phyloP scores from a whole-genome alignment of 2,797 vertebrate genomes.

The Neomorphus geoffroyi region DNA sequence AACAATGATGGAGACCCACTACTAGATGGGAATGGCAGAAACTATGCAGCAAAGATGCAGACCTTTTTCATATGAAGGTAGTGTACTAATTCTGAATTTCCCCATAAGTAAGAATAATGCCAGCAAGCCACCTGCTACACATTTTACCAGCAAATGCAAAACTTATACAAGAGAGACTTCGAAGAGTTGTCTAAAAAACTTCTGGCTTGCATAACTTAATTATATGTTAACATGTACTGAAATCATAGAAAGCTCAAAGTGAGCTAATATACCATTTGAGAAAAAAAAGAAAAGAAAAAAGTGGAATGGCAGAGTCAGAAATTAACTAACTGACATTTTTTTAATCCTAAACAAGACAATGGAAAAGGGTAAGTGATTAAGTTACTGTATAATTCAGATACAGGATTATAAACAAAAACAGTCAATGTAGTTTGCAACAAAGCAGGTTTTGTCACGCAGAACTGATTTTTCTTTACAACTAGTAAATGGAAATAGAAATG shows the following conservation, averaged over 20 bases:
- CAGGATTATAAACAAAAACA: not conserved
- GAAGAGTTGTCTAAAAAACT: not conserved
- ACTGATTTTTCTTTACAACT: not conserved
- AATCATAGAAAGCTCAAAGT: not conserved
- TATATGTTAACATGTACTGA: not conserved
- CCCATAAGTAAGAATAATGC: not conserved
- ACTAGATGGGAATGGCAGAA: not conserved
- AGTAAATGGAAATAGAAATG: not conserved
- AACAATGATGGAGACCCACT: not conserved
- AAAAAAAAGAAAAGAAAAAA: not conserved
- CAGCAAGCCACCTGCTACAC: not conserved
- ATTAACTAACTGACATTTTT: not conserved
- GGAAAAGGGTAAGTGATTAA: not conserved
- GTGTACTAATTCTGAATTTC: not conserved
- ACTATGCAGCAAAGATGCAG: not conserved
- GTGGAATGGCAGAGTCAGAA: not conserved
- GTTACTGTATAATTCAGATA: not conserved
- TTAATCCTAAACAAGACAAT: not conserved
- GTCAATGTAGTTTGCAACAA: not conserved
- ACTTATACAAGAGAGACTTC: not conserved
- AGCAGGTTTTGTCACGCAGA: not conserved
- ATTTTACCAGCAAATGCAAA: not conserved
- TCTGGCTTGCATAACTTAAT: not conserved
- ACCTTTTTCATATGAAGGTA: not conserved
- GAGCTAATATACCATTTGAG: not conserved